Base-by-base conservation (phyloP, 30 jellyfish, hydroid and myxozoan species). In the Rhopilema esculentum region DNA sequence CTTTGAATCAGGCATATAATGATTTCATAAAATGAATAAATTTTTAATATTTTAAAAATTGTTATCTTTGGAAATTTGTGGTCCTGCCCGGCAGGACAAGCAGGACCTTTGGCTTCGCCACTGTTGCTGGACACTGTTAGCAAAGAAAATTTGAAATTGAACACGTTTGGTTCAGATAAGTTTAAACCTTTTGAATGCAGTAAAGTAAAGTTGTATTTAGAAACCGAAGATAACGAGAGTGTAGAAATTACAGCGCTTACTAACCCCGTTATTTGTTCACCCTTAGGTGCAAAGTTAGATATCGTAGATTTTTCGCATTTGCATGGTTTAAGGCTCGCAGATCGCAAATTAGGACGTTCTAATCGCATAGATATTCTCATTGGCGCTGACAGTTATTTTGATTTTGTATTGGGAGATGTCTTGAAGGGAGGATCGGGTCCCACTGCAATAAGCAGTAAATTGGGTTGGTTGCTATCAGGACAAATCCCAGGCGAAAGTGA, bases 351-450 rank as follows among this genome's bases (percentile, higher is more conserved):
- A 24, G 82, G 53, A 20, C 49, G 53, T 28, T 22, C 49, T 28
- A 21, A 22, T 70, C 49, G 53, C 53, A 70, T 70, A 22, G 53
- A 28, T 28, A 70, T 70, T 70, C 53, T 70, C 82, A 70, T 22
- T 70, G 82, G 82, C 82, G 48, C 82, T 22, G 82, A 70, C 6
- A 22, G 75, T 64, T 64, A 64, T 64, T 64, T 64, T 64, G 75
- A 64, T 64, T 64, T 64, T 64, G 75, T 64, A 21, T 16, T 21
- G 32, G 85, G 85, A 65, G 72, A 74, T 16, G 51, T 74, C 26
- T 29, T 65, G 65, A 74, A 74, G 72, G 85, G 85, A 18, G 27
- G 85, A 65, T 26, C 70, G 19, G 85, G 85, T 30, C 85, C 85
- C 28, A 30, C 31, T 22, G 85, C 85, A 21, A 48, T 74, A 31